These are phyloP conservation scores for Lasioglossum baleicum DNA, from an alignment of 1,140 invertebrate species.

Conservation along the genomic window DNA sequence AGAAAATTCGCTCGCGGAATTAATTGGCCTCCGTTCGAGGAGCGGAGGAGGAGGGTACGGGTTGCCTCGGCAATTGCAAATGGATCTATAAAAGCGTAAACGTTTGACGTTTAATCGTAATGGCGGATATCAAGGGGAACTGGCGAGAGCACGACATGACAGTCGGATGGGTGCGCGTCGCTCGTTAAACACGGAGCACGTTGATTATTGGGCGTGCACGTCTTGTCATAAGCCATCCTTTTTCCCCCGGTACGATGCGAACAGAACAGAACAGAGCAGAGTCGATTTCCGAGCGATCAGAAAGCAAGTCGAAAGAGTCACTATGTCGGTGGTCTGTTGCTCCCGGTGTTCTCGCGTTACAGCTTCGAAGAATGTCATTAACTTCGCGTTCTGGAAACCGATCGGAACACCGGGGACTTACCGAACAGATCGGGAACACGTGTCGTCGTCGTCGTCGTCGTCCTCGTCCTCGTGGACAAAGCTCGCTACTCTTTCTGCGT, in stretches of 20 bases:
- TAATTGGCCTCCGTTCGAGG: too few relatives aligned
- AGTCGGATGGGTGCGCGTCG: not conserved
- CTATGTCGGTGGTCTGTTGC: not conserved
- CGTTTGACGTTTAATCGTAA: too few relatives aligned
- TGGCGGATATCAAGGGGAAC: too few relatives aligned
- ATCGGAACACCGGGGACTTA: not conserved
- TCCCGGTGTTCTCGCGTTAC: not conserved
- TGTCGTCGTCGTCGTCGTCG: slow-evolving; percentile 5
- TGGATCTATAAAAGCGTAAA: too few relatives aligned
- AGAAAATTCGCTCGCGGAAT: too few relatives aligned
- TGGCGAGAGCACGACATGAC: too few relatives aligned
- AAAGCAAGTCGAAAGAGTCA: slow-evolving; percentile 21
- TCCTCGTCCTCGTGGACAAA: slow-evolving; percentile 28
- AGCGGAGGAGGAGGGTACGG: too few relatives aligned
- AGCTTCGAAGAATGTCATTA: not conserved
- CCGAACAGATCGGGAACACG: not conserved
- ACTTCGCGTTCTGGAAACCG: too few relatives aligned
- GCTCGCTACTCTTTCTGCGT: not conserved
- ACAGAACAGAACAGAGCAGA: too few relatives aligned
- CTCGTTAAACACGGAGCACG: slow-evolving; percentile 22
- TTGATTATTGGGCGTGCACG: slow-evolving; percentile 15
- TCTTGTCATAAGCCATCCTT: slow-evolving; percentile 41
- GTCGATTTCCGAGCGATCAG: slow-evolving; percentile 11
- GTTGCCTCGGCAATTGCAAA: too few relatives aligned
- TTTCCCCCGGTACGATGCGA: slow-evolving; percentile 19